phyloP scores from a whole-genome alignment of 2,113 vertebrate genomes.

The Coregonus clupeaformis region DNA sequence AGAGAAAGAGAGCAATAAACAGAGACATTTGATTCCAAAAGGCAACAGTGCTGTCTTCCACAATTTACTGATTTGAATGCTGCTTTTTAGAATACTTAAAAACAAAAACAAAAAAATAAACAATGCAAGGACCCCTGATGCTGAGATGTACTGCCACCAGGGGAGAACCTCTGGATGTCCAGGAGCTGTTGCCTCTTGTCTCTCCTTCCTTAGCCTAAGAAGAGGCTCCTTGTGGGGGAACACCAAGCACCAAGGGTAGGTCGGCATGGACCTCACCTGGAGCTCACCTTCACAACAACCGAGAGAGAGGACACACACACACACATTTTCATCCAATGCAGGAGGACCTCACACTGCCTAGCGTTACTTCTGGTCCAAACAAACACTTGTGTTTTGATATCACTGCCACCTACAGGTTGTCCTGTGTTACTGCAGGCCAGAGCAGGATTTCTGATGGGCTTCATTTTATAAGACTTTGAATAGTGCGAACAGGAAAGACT shows the following conservation, averaged over 20 bases:
- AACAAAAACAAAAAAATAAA: constrained; percentile 69
- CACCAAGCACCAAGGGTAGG: constrained; percentile 19
- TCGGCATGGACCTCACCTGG: constrained; percentile 30
- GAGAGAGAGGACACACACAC: constrained; percentile 28
- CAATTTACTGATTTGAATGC: constrained; percentile 63
- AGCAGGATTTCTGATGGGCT: constrained; percentile 71
- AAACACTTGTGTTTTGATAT: constrained; percentile 19
- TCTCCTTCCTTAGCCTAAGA: constrained; percentile 37
- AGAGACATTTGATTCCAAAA: constrained; percentile 3
- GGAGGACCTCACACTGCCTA: constrained; percentile 11
- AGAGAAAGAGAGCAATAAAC: constrained; percentile 20
- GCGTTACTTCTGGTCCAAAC: constrained; percentile 2
- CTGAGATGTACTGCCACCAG: constrained; percentile 60
- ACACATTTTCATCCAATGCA: constrained; percentile 6
- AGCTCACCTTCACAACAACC: background rate
- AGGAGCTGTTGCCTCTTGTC: constrained; percentile 68
- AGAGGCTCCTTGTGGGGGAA: constrained; percentile 15
- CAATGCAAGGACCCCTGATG: constrained; percentile 76
- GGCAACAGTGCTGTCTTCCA: constrained; percentile 49
- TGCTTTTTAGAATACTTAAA: constrained; percentile 66
- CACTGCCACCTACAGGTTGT: constrained; percentile 57
- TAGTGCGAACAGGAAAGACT: constrained; percentile 1
- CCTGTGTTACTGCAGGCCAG: constrained; percentile 60
- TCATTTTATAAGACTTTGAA: constrained; percentile 9
- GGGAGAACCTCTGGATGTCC: constrained; percentile 69